These are phyloP conservation scores for Melipona bicolor DNA, from an alignment of 2,888 invertebrate genomes.

Conservation along the genomic window DNA sequence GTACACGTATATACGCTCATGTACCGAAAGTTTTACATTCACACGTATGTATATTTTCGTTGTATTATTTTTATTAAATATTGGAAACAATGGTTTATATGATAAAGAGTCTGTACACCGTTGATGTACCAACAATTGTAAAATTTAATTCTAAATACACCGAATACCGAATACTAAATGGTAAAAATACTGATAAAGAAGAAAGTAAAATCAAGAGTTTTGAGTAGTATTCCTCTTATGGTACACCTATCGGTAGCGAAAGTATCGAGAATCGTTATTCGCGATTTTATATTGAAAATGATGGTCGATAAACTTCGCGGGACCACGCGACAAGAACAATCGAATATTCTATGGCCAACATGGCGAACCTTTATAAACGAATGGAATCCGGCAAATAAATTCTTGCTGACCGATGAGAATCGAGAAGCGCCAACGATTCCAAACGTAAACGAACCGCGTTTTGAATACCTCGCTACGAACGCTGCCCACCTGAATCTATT, in stretches of 20 bases:
- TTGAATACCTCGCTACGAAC: constrained; percentile 20
- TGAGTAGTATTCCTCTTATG: no score
- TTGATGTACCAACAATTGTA: no score
- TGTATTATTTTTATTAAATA: no score
- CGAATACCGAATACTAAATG: no score
- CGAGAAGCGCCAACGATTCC: neutral
- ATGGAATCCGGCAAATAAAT: constrained; percentile 21
- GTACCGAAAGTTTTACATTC: no score
- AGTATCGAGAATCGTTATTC: constrained; percentile 24
- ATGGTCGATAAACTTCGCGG: constrained; percentile 12
- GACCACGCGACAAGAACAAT: neutral
- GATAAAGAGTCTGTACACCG: no score
- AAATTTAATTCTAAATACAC: no score
- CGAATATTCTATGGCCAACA: neutral
- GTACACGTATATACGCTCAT: no score
- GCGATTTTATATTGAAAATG: constrained; percentile 16
- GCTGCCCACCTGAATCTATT: constrained; percentile 39
- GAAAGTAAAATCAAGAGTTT: no score
- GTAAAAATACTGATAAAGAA: no score
- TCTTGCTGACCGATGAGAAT: constrained; percentile 12
- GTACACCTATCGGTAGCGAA: neutral
- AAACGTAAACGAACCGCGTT: constrained; percentile 11
- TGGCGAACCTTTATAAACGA: constrained; percentile 14
- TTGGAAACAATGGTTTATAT: no score
- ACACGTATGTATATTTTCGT: no score